Percentiles rank a stretch among this genome's conserved stretches.
These are phyloP conservation scores for Bombylius major DNA, from an alignment of 2,888 invertebrate species.

Conservation along the genomic window DNA sequence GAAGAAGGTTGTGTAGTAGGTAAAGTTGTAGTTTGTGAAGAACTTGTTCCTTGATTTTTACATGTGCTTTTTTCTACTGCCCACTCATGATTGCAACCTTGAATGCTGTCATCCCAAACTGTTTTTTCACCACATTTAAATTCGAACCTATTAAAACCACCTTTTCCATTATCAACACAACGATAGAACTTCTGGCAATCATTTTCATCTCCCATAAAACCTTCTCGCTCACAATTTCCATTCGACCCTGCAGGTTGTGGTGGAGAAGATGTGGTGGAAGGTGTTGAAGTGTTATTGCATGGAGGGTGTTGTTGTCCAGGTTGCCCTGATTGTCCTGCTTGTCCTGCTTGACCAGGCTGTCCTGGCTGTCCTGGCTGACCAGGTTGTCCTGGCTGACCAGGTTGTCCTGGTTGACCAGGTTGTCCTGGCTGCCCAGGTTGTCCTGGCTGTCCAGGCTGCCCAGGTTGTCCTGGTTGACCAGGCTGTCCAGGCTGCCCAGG, in stretches of 20 bases:
- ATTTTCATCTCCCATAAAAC: constrained; percentile 26
- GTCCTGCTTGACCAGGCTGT: constrained; percentile 11
- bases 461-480: too few species aligned
- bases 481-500: too few species aligned
- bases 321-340: not conserved
- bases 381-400: constrained; percentile 16
- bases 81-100: constrained; percentile 30
- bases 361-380: constrained; percentile 16
- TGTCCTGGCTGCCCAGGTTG: not conserved
- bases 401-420: constrained; percentile 5
- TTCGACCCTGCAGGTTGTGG: constrained; percentile 25
- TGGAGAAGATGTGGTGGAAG: not conserved
- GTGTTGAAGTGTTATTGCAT: not conserved
- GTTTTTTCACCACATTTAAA: constrained; percentile 39
- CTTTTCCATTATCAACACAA: constrained; percentile 32
- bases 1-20: not conserved
- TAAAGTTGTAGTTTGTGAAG: not conserved
- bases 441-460: too few species aligned
- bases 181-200: constrained; percentile 42
- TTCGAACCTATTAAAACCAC: constrained; percentile 34
- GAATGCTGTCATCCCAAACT: constrained; percentile 39
- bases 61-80: constrained; percentile 5
- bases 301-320: not conserved
- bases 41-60: constrained; percentile 13
- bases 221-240: constrained; percentile 27